Conservation (phyloP, 2,113 vertebrate species). For the Xiphorhynchus elegans region DNA sequence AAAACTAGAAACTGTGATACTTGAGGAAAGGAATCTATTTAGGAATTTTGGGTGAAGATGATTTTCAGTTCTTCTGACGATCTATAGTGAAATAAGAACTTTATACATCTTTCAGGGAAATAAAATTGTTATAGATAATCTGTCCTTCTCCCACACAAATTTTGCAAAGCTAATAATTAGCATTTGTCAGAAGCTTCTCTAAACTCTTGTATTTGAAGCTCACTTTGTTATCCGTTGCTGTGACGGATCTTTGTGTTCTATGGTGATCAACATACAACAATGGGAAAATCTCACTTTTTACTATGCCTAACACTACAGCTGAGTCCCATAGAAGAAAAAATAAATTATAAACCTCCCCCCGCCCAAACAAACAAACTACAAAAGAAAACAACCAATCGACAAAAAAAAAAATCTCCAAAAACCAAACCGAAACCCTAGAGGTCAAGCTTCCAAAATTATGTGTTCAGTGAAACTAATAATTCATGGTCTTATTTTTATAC, state of each 20-base stretch:
- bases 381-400: background rate
- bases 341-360: background rate
- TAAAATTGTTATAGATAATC: background rate
- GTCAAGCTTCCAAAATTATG: background rate
- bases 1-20: background rate
- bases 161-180: background rate
- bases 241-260: background rate
- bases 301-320: background rate
- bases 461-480: background rate
- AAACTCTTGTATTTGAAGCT: background rate
- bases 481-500: background rate
- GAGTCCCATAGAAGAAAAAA: background rate
- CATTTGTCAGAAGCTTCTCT: background rate
- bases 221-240: background rate
- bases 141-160: background rate
- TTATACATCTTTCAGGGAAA: background rate
- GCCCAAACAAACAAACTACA: background rate
- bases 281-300: background rate
- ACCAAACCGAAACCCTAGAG: background rate
- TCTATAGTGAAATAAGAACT: background rate
- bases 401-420: background rate
- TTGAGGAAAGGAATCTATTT: background rate
- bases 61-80: background rate
- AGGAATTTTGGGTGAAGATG: background rate
- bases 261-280: background rate